These are phyloP conservation scores for Camponotus vicinus DNA, from an alignment of 1,140 invertebrate genomes.

Conservation along the genomic window DNA sequence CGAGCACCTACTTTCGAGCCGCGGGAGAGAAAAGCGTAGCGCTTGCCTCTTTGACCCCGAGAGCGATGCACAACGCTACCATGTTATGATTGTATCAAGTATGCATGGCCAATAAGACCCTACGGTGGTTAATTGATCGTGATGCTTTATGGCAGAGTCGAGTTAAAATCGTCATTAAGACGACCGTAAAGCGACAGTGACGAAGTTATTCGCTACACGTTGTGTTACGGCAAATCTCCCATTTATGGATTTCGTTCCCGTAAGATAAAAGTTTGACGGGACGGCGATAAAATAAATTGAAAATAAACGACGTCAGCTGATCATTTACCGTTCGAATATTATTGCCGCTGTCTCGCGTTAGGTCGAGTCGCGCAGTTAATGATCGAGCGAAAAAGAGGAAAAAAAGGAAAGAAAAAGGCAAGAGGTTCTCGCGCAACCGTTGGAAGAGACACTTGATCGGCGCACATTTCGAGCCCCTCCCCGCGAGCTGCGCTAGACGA, in stretches of 20 bases:
- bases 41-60: constrained; percentile 7
- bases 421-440: constrained; percentile 29
- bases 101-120: background rate
- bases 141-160: constrained; percentile 18
- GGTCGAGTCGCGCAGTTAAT: background rate
- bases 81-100: constrained; percentile 31
- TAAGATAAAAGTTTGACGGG: background rate
- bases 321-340: constrained; percentile 37
- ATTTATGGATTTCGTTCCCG: background rate
- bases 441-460: constrained; percentile 19
- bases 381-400: constrained; percentile 8
- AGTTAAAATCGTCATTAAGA: constrained; percentile 30
- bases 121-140: constrained; percentile 32
- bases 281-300: constrained; percentile 21
- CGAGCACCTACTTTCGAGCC: constrained; percentile 58
- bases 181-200: background rate
- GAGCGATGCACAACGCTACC: background rate
- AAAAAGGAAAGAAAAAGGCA: background rate
- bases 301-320: constrained; percentile 26
- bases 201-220: constrained; percentile 2
- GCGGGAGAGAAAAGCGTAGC: constrained; percentile 26
- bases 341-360: background rate
- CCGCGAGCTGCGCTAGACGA: background rate
- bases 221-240: background rate
- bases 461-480: constrained; percentile 22